phyloP scores from a whole-genome alignment of 30 jellyfish, hydroid and myxozoan species.

The Turritopsis rubra region DNA sequence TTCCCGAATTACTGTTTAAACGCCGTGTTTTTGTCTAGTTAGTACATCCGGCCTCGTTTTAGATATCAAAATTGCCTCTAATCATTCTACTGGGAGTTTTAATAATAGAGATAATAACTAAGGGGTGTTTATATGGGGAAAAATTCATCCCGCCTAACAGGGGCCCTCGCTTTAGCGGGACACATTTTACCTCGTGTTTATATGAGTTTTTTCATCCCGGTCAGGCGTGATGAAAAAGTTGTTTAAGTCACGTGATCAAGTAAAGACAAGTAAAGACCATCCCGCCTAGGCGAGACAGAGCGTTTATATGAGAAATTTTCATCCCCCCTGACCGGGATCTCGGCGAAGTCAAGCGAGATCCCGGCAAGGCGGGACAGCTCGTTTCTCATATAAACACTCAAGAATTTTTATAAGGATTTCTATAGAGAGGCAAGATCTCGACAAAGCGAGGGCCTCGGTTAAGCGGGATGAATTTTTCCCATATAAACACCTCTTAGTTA shows the following conservation, averaged over 20 bases:
- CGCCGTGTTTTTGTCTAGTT: no score
- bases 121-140: not conserved
- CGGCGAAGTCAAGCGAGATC: conserved; percentile 9
- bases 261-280: not conserved
- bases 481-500: conserved; percentile 9
- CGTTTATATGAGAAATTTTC: conserved; percentile 18
- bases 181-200: not conserved
- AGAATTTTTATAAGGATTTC: not conserved
- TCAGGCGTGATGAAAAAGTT: not conserved
- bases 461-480: conserved; percentile 12
- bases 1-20: no score
- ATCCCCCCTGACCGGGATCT: conserved; percentile 24
- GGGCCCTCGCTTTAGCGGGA: not conserved
- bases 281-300: conserved; percentile 14
- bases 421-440: conserved; percentile 14
- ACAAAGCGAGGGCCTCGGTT: not conserved
- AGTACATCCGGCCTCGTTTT: no score
- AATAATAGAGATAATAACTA: no score
- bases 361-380: conserved; percentile 14
- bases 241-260: not conserved
- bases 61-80: no score
- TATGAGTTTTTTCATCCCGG: not conserved
- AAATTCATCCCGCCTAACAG: not conserved
- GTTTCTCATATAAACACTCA: conserved; percentile 3
- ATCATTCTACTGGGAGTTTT: no score